Conservation (phyloP, 2,797 vertebrate species). For the Rhincodon typus region DNA sequence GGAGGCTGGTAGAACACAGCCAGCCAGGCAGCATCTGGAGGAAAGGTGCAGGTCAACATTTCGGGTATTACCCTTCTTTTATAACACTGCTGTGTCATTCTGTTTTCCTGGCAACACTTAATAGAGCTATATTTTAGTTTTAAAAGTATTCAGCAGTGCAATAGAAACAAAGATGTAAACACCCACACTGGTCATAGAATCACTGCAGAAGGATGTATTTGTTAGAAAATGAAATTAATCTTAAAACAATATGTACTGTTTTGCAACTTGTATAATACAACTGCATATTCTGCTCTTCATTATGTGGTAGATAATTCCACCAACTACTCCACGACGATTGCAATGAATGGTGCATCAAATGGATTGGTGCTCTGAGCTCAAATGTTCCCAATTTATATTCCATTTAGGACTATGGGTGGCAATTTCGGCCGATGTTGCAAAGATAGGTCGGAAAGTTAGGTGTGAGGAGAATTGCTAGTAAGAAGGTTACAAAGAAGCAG, state of each 20-base stretch:
- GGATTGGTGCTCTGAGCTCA: no score
- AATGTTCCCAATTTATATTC: no score
- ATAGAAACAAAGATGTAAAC: background rate
- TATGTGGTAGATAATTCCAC: background rate
- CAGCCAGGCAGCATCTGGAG: no score
- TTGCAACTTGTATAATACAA: background rate
- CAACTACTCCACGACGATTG: background rate
- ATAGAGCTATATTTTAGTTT: background rate
- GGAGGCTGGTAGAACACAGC: no score
- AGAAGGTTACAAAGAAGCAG: no score
- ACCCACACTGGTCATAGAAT: background rate
- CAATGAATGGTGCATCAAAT: no score
- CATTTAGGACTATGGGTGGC: no score
- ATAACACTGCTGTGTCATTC: background rate
- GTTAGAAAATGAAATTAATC: background rate
- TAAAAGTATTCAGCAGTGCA: background rate
- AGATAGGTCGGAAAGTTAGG: no score
- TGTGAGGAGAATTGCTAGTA: no score
- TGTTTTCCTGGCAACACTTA: background rate
- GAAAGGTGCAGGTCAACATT: no score
- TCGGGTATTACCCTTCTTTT: no score
- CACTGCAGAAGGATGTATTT: background rate
- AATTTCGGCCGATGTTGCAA: no score
- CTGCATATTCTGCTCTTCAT: background rate
- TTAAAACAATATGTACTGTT: background rate